A percentile compares a stretch with the other conserved stretches of the same genome.
phyloP scores from a whole-genome alignment of 2,797 vertebrate species.

The Adelosebastes latens region DNA sequence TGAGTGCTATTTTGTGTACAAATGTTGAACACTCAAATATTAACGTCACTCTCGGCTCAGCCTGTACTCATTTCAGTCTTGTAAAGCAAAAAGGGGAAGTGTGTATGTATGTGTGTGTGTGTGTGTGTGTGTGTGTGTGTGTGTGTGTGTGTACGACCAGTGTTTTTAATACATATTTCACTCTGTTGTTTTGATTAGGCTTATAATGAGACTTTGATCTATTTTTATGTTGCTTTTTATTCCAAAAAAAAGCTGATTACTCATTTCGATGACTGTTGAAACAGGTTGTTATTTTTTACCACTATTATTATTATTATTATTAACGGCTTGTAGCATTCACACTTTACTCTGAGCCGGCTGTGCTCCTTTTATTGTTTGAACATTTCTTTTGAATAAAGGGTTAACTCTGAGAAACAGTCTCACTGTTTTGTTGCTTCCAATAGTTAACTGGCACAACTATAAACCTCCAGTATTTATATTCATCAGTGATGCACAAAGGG shows the following conservation, averaged over 20 bases:
- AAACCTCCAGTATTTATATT: not conserved
- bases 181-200: not conserved
- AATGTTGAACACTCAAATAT: not conserved
- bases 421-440: not conserved
- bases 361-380: constrained; percentile 43
- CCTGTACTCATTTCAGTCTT: constrained; percentile 8
- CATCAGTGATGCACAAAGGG: not conserved
- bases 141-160: not conserved
- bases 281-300: not conserved
- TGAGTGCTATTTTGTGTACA: not conserved
- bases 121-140: not conserved
- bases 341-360: constrained; percentile 41
- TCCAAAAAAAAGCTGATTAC: not conserved
- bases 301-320: constrained; percentile 8
- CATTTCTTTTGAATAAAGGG: constrained; percentile 70
- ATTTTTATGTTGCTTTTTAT: constrained; percentile 21
- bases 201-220: not conserved
- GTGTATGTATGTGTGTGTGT: not conserved
- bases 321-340: constrained; percentile 62
- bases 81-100: not conserved
- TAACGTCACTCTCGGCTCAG: not conserved
- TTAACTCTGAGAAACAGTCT: constrained; percentile 22
- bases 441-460: not conserved
- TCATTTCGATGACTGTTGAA: constrained; percentile 25
- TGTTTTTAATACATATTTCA: constrained; percentile 33